A percentile compares a stretch with the other conserved stretches of the same genome.
These are phyloP conservation scores for Muscicapa adusta DNA, from an alignment of 2,113 vertebrate species.

Conservation along the genomic window DNA sequence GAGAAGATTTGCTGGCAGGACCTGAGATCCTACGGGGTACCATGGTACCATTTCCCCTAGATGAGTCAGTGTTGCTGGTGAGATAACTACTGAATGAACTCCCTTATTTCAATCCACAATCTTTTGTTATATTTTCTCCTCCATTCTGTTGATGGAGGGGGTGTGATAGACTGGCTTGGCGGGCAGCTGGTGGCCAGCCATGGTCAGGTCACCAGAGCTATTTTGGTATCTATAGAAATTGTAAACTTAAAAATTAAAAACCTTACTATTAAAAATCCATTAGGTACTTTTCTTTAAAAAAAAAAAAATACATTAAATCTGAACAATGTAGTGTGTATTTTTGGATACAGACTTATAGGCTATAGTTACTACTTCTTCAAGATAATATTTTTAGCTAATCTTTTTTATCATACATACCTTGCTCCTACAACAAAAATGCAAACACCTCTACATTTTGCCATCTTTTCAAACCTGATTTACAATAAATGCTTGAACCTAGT, in stretches of 20 bases:
- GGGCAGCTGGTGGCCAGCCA: background rate
- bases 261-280: background rate
- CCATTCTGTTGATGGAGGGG: rapidly evolving
- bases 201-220: background rate
- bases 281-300: background rate
- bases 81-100: background rate
- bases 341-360: background rate
- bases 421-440: background rate
- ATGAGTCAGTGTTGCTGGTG: background rate
- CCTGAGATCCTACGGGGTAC: rapidly evolving
- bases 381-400: background rate
- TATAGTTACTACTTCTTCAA: background rate
- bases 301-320: background rate
- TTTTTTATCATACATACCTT: background rate
- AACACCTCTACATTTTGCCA: background rate
- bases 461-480: background rate
- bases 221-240: background rate
- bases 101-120: background rate
- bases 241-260: background rate
- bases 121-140: background rate
- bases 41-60: background rate
- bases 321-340: background rate
- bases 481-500: background rate
- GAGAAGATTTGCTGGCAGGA: background rate
- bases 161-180: background rate